Evolutionary conservation across 2,797 vertebrate genomes (phyloP).

Genomic region (Thamnophis elegans): DNA sequence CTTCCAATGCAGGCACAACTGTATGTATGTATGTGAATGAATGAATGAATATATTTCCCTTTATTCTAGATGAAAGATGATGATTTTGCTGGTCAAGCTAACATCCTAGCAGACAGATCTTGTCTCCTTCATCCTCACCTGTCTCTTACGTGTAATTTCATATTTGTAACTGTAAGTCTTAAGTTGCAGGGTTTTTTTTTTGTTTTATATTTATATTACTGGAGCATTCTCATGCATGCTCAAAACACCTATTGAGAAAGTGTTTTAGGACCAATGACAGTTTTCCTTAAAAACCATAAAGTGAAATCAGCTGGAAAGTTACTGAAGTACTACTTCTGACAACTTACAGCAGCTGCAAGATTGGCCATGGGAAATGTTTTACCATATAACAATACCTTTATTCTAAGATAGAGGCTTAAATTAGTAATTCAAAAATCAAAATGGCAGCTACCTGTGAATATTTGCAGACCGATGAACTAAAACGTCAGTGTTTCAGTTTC

Average conservation of each 20-base stretch:
- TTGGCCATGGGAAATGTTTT: neutral
- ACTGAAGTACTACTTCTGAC: neutral
- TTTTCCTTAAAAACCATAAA: neutral
- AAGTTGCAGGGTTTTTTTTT: neutral
- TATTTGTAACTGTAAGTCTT: neutral
- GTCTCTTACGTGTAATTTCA: neutral
- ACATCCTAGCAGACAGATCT: neutral
- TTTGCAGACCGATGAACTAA: neutral
- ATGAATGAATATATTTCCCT: neutral
- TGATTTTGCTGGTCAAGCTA: neutral
- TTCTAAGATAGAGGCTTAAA: neutral
- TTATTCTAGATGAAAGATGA: neutral
- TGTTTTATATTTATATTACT: neutral
- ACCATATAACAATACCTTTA: neutral
- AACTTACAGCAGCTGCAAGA: neutral
- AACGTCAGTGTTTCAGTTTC: neutral
- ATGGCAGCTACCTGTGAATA: neutral
- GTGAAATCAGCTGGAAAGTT: neutral
- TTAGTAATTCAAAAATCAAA: neutral
- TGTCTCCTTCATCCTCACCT: neutral
- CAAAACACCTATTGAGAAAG: neutral
- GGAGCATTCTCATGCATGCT: neutral
- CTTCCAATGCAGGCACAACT: neutral
- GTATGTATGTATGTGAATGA: neutral
- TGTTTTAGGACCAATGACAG: neutral